A percentile compares a stretch with the other conserved stretches of the same genome.
phyloP scores from a whole-genome alignment of 2,888 invertebrate genomes.

The Phrixothrix hirtus region DNA sequence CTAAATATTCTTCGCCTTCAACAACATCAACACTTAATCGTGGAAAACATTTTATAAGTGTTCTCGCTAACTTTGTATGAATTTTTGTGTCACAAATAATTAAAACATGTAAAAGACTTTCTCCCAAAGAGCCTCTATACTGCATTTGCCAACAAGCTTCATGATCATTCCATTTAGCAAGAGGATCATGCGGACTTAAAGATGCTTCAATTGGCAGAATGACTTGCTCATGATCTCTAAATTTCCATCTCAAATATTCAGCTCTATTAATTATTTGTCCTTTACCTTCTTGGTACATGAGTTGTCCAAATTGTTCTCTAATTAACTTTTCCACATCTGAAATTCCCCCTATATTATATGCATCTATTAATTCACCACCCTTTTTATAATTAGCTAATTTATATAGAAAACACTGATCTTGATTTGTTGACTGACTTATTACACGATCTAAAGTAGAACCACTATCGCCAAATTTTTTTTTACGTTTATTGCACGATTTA shows the following conservation, averaged over 20 bases:
- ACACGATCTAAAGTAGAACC: conserved; percentile 88
- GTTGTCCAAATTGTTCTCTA: conserved; percentile 80
- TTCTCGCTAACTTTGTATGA: conserved; percentile 79
- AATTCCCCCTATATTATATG: conserved; percentile 83
- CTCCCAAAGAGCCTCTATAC: conserved; percentile 92
- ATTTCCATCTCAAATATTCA: conserved; percentile 89
- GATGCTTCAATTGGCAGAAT: conserved; percentile 87
- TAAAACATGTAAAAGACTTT: conserved; percentile 90
- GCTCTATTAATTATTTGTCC: conserved; percentile 85
- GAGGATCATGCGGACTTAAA: conserved; percentile 80
- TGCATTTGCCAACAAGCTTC: conserved; percentile 98
- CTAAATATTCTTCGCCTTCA: conserved; percentile 96
- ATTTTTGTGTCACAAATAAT: conserved; percentile 92
- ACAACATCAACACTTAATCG: conserved; percentile 90
- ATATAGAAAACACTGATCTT: conserved; percentile 85
- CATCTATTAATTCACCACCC: conserved; percentile 85
- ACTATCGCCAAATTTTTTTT: conserved; percentile 58
- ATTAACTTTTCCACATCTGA: conserved; percentile 82
- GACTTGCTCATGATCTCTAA: conserved; percentile 81
- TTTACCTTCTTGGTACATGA: conserved; percentile 86
- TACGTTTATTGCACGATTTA: conserved; percentile 53
- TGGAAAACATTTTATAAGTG: conserved; percentile 88
- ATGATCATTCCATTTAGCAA: conserved; percentile 87
- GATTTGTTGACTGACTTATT: conserved; percentile 83
- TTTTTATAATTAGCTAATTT: conserved; percentile 89